Base-by-base conservation (phyloP, 2,797 vertebrate species). In the Capromys pilorides region DNA sequence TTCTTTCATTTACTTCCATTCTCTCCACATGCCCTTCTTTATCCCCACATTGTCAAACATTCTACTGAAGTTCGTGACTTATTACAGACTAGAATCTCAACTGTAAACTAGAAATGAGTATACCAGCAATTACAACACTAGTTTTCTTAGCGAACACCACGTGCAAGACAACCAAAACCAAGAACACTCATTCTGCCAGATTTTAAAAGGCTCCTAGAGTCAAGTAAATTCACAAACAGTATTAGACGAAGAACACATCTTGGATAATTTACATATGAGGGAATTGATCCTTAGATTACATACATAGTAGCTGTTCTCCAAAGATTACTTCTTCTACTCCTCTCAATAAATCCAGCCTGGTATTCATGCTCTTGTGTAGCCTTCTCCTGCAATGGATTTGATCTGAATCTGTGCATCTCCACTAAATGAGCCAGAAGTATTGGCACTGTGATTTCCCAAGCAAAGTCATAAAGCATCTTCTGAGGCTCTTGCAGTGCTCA, bases 381-480 rank as follows among this genome's bases (percentile, higher is more conserved):
- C 22, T 86, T 36, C 59, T 64, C 84, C 26, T 67, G 84, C 3
- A 94, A 1, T 67, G 41, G 90, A 69, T n/a, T 31, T 78, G 22
- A 57, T 80, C 84, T 69, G 16, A 31, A 21, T 90, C 49, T 88
- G 31, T 10, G 64, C 67, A 86, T 14, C 39, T 31, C 41, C 90
- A 87, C 4, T 75, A 64, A 87, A 75, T 62, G 12, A 90, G 49
- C 64, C n/a, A 45, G 26, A 67, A 86, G 45, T 45, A n/a, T 51
- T 64, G 33, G 75, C 33, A 91, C 33, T 51, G 39, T 78, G 61
- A 86, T 9, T 91, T 86, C 33, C 62, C 62, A 51, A 83, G 57
- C 39, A 78, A 95, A 41, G 24, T 86, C 85, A 79, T 62, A 90
- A 89, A 67, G 69, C 57, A 96, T 83, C 39, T 89, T 93, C 57